Base-by-base conservation (phyloP, 2,888 invertebrate genomes). In the Nysson spinosus region DNA sequence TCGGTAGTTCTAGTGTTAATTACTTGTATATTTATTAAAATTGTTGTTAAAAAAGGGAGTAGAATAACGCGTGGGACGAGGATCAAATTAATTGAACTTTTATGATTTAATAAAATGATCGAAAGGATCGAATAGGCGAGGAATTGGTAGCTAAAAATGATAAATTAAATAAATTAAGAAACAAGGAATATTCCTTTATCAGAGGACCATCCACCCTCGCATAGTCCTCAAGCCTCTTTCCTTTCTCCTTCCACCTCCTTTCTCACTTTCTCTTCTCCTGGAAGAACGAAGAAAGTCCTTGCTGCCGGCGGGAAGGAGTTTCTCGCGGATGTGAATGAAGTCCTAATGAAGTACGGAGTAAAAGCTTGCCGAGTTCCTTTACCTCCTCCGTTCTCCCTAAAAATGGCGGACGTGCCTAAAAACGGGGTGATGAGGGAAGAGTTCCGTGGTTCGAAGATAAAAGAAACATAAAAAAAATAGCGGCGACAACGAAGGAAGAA, bases 281-380 rank as follows among this genome's bases (percentile, higher is more conserved):
- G 11, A 19, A 32, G 7, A 20, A 40, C 9, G n/a, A 47, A 11
- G 22, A 7, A 40, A 42, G 24, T 63, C 57, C 56, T 43, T 52
- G 55, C 56, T 20, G 39, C 28, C 22, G 43, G 47, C 57, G 54
- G 37, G 61, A 54, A 57, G 52, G 60, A 67, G 67, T 70, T 77
- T 73, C 75, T 77, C 69, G 72, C 66, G 43, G 50, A 61, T 69
- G 56, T 69, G 71, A 82, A 82, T 82, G 77, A 77, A 82, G 75
- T 78, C 75, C 70, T 79, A 82, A 82, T 75, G 77, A 81, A 82
- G 77, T 74, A 72, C 69, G 30, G 40, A 64, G 66, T 67, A 56
- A 62, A 58, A 73, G 73, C 49, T 56, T 42, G 46, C 34, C 56
- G 50, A 43, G 56, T 46, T 19, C 35, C 28, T 30, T 42, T 51